A percentile compares a stretch with the other conserved stretches of the same genome.
Evolutionary conservation across 2,113 vertebrate genomes (phyloP).

Genomic region (Miniopterus natalensis): DNA sequence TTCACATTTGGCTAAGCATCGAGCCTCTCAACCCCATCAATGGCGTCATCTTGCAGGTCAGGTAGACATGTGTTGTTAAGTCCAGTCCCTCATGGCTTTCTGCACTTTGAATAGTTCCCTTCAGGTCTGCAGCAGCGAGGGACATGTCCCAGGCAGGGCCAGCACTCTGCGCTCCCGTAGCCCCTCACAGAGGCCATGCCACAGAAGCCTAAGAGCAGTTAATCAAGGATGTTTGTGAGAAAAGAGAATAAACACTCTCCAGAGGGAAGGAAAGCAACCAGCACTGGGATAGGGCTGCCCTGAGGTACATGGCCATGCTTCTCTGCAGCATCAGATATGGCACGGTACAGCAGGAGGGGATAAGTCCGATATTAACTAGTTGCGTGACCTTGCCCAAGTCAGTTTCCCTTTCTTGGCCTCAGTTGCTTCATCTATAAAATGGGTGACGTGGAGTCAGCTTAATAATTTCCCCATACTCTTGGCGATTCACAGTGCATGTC

Average conservation of each 20-base stretch:
- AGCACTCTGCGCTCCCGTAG: neutral
- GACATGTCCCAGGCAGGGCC: neutral
- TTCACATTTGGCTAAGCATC: neutral
- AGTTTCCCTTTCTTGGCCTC: neutral
- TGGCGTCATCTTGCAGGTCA: neutral
- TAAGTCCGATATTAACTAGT: neutral
- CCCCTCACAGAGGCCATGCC: neutral
- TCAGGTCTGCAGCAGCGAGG: neutral
- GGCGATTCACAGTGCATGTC: neutral
- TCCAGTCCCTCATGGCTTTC: neutral
- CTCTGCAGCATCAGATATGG: neutral
- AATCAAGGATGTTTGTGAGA: neutral
- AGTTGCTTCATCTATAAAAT: conserved; percentile 33
- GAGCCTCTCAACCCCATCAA: neutral
- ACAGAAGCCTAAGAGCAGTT: neutral
- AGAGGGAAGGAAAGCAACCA: neutral
- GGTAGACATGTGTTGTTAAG: neutral
- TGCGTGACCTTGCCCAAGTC: neutral
- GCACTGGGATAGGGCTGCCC: neutral
- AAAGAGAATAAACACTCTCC: neutral
- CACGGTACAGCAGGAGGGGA: neutral
- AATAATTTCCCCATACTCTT: conserved; percentile 3
- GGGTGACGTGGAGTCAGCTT: neutral
- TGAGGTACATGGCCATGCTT: neutral
- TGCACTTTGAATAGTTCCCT: neutral